Evolutionary conservation across 2,797 vertebrate species (phyloP).

Genomic region (Chaetophractus vellerosus): DNA sequence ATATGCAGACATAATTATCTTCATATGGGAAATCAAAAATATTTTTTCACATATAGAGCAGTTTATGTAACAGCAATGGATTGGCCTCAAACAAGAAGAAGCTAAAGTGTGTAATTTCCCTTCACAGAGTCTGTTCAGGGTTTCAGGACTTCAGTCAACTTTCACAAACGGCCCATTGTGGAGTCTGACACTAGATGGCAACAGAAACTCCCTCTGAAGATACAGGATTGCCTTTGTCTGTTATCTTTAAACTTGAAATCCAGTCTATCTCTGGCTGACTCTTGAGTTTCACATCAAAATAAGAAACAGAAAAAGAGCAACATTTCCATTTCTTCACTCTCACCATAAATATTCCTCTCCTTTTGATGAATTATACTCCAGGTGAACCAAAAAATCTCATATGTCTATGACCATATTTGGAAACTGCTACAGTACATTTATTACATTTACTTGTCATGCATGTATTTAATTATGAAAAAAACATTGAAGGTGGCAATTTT

Average conservation of each 20-base stretch:
- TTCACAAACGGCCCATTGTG: background rate
- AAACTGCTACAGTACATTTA: slow-evolving; percentile 41
- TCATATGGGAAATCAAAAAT: background rate
- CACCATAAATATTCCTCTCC: background rate
- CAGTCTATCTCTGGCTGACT: background rate
- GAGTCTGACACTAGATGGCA: slow-evolving; percentile 89
- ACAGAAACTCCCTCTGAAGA: slow-evolving; percentile 85
- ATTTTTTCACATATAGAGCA: background rate
- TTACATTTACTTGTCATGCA: background rate
- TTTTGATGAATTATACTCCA: slow-evolving; percentile 37
- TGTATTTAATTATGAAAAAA: background rate
- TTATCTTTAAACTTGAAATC: background rate
- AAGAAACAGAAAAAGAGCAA: slow-evolving; percentile 23
- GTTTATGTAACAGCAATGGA: background rate
- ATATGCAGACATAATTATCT: background rate
- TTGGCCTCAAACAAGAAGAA: background rate
- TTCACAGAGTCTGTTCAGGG: background rate
- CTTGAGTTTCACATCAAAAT: slow-evolving; percentile 58
- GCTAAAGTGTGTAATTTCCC: slow-evolving; percentile 6
- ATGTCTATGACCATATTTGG: background rate
- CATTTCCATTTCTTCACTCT: background rate
- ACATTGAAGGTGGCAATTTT: background rate
- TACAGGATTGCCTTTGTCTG: background rate
- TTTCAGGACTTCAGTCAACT: accelerated
- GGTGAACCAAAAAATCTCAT: background rate